phyloP scores from a whole-genome alignment of 2,113 vertebrate species.

The Argyrosomus japonicus region DNA sequence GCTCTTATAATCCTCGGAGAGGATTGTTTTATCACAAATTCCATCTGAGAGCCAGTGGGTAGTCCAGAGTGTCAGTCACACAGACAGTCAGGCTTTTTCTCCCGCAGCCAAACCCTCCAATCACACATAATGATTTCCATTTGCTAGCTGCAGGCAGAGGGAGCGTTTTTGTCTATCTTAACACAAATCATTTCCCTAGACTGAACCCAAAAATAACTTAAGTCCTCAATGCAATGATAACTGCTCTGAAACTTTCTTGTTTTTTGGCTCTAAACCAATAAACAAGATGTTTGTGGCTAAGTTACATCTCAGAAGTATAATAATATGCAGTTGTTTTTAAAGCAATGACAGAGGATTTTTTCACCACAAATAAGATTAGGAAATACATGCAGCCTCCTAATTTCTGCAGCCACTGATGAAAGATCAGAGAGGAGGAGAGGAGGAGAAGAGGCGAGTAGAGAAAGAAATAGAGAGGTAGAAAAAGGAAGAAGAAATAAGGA shows the following conservation, averaged over 20 bases:
- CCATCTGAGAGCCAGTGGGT: conserved; percentile 53
- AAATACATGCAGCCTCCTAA: not conserved
- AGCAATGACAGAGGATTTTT: not conserved
- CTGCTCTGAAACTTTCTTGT: not conserved
- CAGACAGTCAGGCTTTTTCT: conserved; percentile 37
- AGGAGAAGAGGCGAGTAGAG: not conserved
- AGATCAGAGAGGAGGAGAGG: not conserved
- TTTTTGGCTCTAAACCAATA: conserved; percentile 4
- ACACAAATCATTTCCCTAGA: conserved; percentile 39
- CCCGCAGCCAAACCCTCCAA: conserved; percentile 68
- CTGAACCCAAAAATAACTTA: conserved; percentile 23
- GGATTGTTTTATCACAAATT: conserved; percentile 68
- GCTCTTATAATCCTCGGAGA: conserved; percentile 27
- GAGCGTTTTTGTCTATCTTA: conserved; percentile 44
- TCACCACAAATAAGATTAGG: conserved; percentile 17
- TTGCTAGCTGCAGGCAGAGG: conserved; percentile 58
- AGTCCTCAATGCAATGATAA: conserved; percentile 23
- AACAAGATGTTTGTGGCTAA: conserved; percentile 16
- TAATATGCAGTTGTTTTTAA: not conserved
- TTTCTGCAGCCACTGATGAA: conserved; percentile 5
- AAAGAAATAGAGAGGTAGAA: not conserved
- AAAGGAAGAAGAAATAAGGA: not conserved
- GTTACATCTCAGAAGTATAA: conserved; percentile 3
- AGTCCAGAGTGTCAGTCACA: conserved; percentile 57
- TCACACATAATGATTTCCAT: conserved; percentile 78